Evolutionary conservation across 2,113 vertebrate species (phyloP), one percentile per base, ranked within the genome.

Genomic region (Onychostoma macrolepis): DNA sequence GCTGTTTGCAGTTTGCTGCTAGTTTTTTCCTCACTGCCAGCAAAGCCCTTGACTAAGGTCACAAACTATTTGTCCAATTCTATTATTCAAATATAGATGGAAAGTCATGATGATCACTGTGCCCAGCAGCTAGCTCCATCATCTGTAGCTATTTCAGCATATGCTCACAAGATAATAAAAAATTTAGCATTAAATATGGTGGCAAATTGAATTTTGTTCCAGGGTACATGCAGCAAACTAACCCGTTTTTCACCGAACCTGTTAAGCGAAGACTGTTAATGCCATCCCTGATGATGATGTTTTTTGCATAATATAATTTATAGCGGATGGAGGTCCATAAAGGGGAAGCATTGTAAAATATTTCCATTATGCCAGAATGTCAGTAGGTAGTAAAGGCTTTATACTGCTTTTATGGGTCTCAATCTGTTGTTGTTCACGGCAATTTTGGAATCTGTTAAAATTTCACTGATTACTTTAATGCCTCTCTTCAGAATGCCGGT

Each of bases 11-110:
- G 83, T 74, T 92, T 93, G 92, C 90, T 90, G 93, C 89, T 91
- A 92, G 76, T 33, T 53, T 88, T 88, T 91, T 92, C 93, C 93
- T 93, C 94, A 93, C 95, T 95, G 96, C 92, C 90, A 94, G 80
- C 90, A 95, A 80, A 96, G 97, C 96, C 97, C 96, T 98, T 98
- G 95, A 98, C 95, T 96, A 97, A 98, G 97, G 97, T 98, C 97
- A 97, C 93, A 96, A 96, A 96, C 94, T 95, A 95, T 97, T 96
- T 96, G 92, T 92, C 93, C 91, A 11, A 93, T 96, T 93, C 90
- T 94, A 92, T 97, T 97, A 97, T 96, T 96, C 96, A 95, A 95
- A 96, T 94, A 94, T 96, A 95, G 95, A 96, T 92, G 92, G 93
- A 95, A 94, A 94, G 92, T 94, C 89, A 5, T 93, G 95, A 94